Conservation (phyloP, 2,888 invertebrate genomes). For the Ecliptopera silaceata region DNA sequence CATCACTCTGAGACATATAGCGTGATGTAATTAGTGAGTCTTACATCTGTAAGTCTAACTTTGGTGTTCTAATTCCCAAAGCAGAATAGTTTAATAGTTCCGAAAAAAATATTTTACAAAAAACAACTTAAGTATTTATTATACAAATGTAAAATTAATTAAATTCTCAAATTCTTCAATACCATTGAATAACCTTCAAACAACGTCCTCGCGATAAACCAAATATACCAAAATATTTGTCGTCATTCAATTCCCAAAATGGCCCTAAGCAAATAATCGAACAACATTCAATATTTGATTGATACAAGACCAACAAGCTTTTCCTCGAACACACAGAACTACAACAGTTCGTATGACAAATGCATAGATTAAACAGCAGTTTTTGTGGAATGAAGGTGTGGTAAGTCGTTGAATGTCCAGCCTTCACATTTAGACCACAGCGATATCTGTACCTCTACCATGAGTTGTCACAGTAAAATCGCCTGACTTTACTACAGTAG, state of each 20-base stretch:
- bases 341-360: conserved; percentile 2
- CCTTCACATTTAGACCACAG: conserved; percentile 42
- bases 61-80: too few species aligned
- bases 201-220: conserved; percentile 5
- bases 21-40: too few species aligned
- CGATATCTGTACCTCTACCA: too few species aligned
- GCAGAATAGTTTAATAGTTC: too few species aligned
- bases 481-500: too few species aligned
- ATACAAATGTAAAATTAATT: neutral
- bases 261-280: conserved; percentile 25
- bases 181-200: conserved; percentile 1
- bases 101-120: too few species aligned
- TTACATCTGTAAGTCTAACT: too few species aligned
- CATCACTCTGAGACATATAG: too few species aligned
- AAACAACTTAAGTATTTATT: too few species aligned
- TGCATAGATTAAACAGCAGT: conserved; percentile 1
- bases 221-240: conserved; percentile 3
- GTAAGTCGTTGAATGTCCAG: conserved; percentile 44
- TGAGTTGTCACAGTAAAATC: too few species aligned
- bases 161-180: neutral
- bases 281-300: conserved; percentile 30
- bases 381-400: conserved; percentile 28
- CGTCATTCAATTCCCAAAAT: conserved; percentile 1
- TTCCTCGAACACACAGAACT: conserved; percentile 14
- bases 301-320: conserved; percentile 11